These are phyloP conservation scores for Chanos chanos DNA, from an alignment of 2,797 vertebrate species.

Conservation along the genomic window DNA sequence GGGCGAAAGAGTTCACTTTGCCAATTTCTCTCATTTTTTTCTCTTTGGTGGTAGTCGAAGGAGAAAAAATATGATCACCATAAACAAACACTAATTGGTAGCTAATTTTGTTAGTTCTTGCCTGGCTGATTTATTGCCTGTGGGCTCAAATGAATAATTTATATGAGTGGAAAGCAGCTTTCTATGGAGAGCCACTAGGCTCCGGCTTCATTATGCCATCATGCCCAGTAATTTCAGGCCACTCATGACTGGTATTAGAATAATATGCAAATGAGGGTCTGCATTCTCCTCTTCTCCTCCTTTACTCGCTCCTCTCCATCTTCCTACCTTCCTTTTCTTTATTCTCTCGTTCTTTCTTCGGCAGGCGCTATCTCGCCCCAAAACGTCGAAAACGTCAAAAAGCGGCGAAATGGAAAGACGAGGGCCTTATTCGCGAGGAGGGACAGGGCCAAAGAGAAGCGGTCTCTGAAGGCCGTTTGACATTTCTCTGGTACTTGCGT, in stretches of 20 bases:
- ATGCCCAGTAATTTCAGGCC: constrained; percentile 77
- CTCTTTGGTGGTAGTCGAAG: constrained; percentile 19
- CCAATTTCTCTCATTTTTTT: neutral
- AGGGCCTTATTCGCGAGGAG: too few species aligned
- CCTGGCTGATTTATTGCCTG: constrained; percentile 90
- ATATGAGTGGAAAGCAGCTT: constrained; percentile 80
- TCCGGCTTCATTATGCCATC: constrained; percentile 81
- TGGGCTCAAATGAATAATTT: constrained; percentile 89
- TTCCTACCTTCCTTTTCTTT: constrained; percentile 10
- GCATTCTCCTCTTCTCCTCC: constrained; percentile 5
- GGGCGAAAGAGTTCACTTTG: constrained; percentile 8
- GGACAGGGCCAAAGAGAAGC: constrained; percentile 9
- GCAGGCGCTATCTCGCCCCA: constrained; percentile 23
- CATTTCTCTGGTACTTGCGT: constrained; percentile 43
- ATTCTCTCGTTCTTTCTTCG: constrained; percentile 6
- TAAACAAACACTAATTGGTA: constrained; percentile 94
- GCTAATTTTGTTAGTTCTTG: constrained; percentile 91
- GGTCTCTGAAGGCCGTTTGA: constrained; percentile 40
- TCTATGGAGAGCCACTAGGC: constrained; percentile 80
- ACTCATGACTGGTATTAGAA: constrained; percentile 77
- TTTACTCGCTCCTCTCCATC: constrained; percentile 4
- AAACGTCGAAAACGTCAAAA: constrained; percentile 13
- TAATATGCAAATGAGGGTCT: constrained; percentile 78
- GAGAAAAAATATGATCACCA: constrained; percentile 68
- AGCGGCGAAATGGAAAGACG: neutral